Evolutionary conservation across 2,797 vertebrate genomes (phyloP), one percentile per base, ranked within the genome.

Genomic region (Myotis planiceps): DNA sequence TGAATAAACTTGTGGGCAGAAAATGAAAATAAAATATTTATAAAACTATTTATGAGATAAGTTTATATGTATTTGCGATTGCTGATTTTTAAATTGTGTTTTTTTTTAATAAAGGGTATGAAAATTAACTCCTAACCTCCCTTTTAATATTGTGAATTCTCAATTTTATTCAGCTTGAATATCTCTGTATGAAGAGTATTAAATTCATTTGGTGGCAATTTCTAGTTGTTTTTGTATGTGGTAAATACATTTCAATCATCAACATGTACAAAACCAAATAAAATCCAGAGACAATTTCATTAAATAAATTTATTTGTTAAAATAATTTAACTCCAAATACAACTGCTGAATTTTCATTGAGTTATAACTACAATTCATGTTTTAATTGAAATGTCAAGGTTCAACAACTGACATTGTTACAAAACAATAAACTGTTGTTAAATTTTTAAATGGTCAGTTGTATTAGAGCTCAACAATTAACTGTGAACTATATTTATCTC

Each of bases 241-340:
- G 29, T 95, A 29, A 90, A 92, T 14, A 96, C 0, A 49, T 72
- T 71, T 95, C 72, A 71, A 39, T 72, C 60, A 42, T 1, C 3
- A 66, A 42, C 72, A 14, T 10, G 49, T 49, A 68, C 60, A 92
- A 93, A 92, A 89, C 15, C 79, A 76, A 75, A 65, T 49, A 47
- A 97, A 97, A 96, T 34, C 58, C 97, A 96, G 85, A 74, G 78
- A 71, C 97, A 65, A 32, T 98, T 99, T 99, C 98, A 99, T 99
- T 99, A 99, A 99, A 99, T 99, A 99, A 99, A 99, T 99, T 99
- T 99, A 99, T 99, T 99, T 99, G 98, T 99, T 99, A 99, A 99
- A 99, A 99, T 99, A 99, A 99, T 99, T 99, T 99, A 99, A 99
- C 98, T 99, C 98, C 98, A 99, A 99, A 98, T 98, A 99, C 98